These are phyloP conservation scores for Oncorhynchus kisutch DNA, from an alignment of 2,113 vertebrate species.

Conservation along the genomic window DNA sequence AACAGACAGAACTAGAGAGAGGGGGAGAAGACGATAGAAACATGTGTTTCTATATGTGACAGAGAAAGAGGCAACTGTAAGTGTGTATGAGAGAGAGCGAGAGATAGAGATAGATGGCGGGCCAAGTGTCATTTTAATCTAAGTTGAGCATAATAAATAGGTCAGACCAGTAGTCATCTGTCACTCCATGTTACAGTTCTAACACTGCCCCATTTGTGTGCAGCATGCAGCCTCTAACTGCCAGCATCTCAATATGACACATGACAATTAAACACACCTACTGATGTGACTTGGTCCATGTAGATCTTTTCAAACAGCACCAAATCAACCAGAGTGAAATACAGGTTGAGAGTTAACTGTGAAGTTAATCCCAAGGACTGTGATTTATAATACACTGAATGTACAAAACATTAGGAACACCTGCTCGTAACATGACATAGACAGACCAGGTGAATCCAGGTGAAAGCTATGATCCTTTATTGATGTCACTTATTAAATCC, in stretches of 20 bases:
- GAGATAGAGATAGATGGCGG: slow-evolving; percentile 2
- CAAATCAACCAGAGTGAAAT: too few relatives aligned
- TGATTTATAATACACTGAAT: neutral
- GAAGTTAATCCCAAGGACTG: neutral
- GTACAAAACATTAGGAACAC: neutral
- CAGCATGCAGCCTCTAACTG: too few relatives aligned
- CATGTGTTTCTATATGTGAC: neutral
- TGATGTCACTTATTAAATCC: too few relatives aligned
- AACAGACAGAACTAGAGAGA: neutral
- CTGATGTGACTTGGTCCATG: too few relatives aligned
- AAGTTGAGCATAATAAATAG: slow-evolving; percentile 33
- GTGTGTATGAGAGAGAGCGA: neutral
- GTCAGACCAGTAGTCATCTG: slow-evolving; percentile 20
- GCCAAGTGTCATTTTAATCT: slow-evolving; percentile 35
- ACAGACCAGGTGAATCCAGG: too few relatives aligned
- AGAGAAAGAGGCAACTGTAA: neutral
- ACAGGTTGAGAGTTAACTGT: neutral
- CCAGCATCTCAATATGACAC: neutral
- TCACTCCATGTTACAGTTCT: neutral
- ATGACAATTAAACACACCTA: neutral
- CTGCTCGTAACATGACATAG: too few relatives aligned
- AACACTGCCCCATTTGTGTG: neutral
- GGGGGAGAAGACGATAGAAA: neutral
- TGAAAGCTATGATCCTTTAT: too few relatives aligned
- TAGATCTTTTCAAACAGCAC: too few relatives aligned